Evolutionary conservation across 2,113 vertebrate species (phyloP), one percentile per base, ranked within the genome.

Genomic region (Cervus canadensis): DNA sequence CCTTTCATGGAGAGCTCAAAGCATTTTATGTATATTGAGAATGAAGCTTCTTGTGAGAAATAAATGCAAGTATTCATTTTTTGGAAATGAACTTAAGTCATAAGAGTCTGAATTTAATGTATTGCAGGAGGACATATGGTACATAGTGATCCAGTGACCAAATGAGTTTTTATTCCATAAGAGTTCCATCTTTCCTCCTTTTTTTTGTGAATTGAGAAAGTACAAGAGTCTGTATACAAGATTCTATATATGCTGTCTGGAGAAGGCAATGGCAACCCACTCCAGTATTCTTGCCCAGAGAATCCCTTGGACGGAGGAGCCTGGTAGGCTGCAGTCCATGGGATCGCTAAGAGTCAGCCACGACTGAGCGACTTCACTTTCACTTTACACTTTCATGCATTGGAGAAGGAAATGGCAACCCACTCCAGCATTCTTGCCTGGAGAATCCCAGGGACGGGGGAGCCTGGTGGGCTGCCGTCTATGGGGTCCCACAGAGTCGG

Each of bases 11-110:
- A 74, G 40, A 88, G 43, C 92, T 94, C 84, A 96, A 50, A 88
- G 74, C 54, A 90, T 74, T 97, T 94, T 95, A 56, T 83, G 71
- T 87, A 87, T 82, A 86, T 76, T 76, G 40, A 97, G 33, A 87
- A 43, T 48, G 60, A 97, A 94, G 50, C 60, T 88, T 93, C 95
- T 97, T 92, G 30, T 92, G 89, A 82, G 79, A 56, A 94, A n/a
- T 86, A 43, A 92, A 86, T 50, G 28, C 28, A 94, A 96, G 59
- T 87, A 36, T 84, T 89, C 33, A 59, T 48, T 74, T 95, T 93
- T 87, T 76, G 30, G 48, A 95, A 74, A 45, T 95, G 52, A 89
- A 59, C 71, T 87, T 91, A 45, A 30, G 50, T 25, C 43, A 0
- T 67, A 54, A 76, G 2, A 96, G 26, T 28, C 81, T 94, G 64